These are phyloP conservation scores for Caloenas nicobarica DNA, from an alignment of 2,113 vertebrate genomes.

Conservation along the genomic window DNA sequence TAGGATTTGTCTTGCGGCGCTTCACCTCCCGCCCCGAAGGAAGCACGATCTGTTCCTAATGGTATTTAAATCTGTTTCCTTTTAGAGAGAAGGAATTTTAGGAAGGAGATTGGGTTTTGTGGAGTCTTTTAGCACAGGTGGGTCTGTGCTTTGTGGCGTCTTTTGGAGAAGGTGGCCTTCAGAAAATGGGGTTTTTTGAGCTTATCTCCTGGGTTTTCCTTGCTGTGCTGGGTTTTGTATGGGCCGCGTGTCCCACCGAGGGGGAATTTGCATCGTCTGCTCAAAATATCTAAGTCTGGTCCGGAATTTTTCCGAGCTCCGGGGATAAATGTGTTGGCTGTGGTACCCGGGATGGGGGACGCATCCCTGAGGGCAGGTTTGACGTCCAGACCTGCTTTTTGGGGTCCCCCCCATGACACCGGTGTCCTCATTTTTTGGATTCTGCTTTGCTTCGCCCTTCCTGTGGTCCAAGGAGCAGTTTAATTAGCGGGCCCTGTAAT, in stretches of 20 bases:
- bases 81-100: neutral
- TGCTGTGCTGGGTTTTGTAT: fast-evolving
- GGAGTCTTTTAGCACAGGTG: neutral
- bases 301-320: neutral
- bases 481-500: neutral
- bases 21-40: fast-evolving
- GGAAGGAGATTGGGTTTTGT: fast-evolving
- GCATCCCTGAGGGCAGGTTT: fast-evolving
- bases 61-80: fast-evolving
- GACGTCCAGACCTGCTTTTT: neutral
- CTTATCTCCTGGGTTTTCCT: neutral
- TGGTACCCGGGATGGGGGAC: neutral
- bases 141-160: neutral
- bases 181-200: no score
- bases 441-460: neutral
- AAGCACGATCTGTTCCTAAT: fast-evolving
- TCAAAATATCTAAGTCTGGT: fast-evolving
- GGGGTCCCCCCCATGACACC: fast-evolving
- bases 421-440: neutral
- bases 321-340: neutral
- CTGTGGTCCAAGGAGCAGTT: neutral
- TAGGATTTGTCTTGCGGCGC: neutral
- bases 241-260: fast-evolving
- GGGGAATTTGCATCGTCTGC: neutral
- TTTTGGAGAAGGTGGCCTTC: neutral